Evolutionary conservation across 2,888 invertebrate genomes (phyloP).

Genomic region (Thecocarcelia acutangulata): DNA sequence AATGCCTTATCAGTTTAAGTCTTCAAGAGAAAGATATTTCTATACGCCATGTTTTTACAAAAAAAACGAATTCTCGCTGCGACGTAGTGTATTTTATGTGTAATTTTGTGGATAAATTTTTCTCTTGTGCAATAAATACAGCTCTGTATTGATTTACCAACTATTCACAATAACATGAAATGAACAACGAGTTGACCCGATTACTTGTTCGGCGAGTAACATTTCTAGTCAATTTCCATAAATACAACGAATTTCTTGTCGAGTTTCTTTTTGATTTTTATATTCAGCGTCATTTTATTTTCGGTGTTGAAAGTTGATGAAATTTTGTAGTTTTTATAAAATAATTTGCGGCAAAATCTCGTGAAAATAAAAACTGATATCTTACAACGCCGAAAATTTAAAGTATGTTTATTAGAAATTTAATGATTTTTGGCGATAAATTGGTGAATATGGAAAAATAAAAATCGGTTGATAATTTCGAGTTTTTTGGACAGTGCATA

Average conservation of each 20-base stretch:
- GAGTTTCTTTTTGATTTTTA: conserved; percentile 63
- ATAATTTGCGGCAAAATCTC: conserved; percentile 58
- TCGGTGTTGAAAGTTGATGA: conserved; percentile 68
- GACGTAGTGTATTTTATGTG: too few relatives aligned
- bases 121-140: conserved; percentile 21
- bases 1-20: too few relatives aligned
- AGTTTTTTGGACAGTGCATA: conserved; percentile 32
- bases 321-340: conserved; percentile 63
- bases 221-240: conserved; percentile 24
- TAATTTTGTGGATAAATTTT: too few relatives aligned
- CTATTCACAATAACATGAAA: conserved; percentile 47
- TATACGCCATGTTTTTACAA: too few relatives aligned
- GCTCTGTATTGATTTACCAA: conserved; percentile 14
- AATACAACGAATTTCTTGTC: conserved; percentile 57
- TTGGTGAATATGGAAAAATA: conserved; percentile 6
- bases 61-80: too few relatives aligned
- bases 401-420: conserved; percentile 9
- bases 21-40: too few relatives aligned
- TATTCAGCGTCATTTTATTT: conserved; percentile 69
- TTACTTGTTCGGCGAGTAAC: conserved; percentile 45
- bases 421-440: conserved; percentile 27
- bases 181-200: conserved; percentile 54
- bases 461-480: conserved; percentile 4
- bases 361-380: conserved; percentile 23
- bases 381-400: background rate